Evolutionary conservation across 2,888 invertebrate genomes (phyloP), one percentile per base, ranked within the genome.

Genomic region (Ramazzottius varieornatus): DNA sequence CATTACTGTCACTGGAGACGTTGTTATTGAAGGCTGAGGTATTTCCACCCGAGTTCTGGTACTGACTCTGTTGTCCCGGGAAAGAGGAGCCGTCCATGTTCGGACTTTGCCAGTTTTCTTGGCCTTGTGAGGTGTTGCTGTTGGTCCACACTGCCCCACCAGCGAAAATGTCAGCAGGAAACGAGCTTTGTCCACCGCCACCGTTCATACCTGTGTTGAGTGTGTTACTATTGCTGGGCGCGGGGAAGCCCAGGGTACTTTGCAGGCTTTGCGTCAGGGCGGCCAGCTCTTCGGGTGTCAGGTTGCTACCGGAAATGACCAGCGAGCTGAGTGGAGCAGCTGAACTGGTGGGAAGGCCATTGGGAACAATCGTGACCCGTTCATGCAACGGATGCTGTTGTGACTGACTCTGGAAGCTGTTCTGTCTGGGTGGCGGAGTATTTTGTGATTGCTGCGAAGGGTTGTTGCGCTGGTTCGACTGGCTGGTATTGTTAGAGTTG

Each of bases 281-380:
- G 20, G 54, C 54, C 54, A 54, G 13, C 24, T 54, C 54, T 29
- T 54, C 54, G 4, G 54, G 16, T 4, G 54, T 54, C 54, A 54
- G 29, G 54, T 54, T 54, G 29, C 54, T 24, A 54, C 54, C 54
- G 54, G 54, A 54, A n/a, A 54, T 54, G 4, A 54, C 54, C 29
- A 54, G 54, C 29, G 54, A 54, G 20, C 29, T 29, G 16, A 54
- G 20, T 8, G 54, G 54, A 16, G 54, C 54, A 13, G 29, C 8
- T n/a, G n/a, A n/a, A n/a, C n/a, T n/a, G 24, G n/a, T n/a, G 29
- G 16, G 4, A 29, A 8, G 16, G 20, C 24, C 29, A 8, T 54
- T 54, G 20, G 54, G 54, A 16, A 54, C 29, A 24, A 54, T 54
- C 4, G 54, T 54, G 54, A 54, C 54, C 29, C 54, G 54, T 29